Evolutionary conservation across 1,140 invertebrate species (phyloP), one percentile per base, ranked within the genome.

Genomic region (Philopotamus ludificatus): DNA sequence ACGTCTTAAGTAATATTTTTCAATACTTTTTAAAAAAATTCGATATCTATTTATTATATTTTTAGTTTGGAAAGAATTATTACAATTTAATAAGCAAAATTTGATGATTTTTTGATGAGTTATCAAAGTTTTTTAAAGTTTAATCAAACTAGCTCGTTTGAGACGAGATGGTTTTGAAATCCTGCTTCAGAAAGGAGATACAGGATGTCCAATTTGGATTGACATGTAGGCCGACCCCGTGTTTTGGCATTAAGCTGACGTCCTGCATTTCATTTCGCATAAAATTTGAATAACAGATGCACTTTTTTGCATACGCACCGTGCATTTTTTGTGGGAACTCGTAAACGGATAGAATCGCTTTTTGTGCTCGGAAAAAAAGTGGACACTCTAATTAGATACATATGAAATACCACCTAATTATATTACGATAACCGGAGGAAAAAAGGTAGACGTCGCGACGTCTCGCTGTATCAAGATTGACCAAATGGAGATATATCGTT

Each of bases 201-300:
- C 61, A 53, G 61, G 61, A 28, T 47, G 42, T 65, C 54, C 53
- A 65, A 65, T 53, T 65, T 65, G 53, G 63, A 65, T 65, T 65
- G 63, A 65, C 63, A 65, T 65, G 63, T 65, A 41, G 63, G 54
- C 28, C 44, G 20, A 34, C 26, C 20, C 53, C 28, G 49, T 39
- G 61, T 63, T 54, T 54, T 63, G 63, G 54, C 63, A 58, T 65
- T 57, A 55, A 55, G 39, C 59, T 57, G 63, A 65, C 63, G 44
- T 63, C 39, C 53, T 49, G 63, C 42, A 65, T 57, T 23, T 58
- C 34, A 22, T 60, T 65, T 65, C 39, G 63, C 34, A 47, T 57
- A 12, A 39, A 54, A 65, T 65, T 65, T 65, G 42, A 65, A 65
- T 65, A 65, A 65, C 63, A 57, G 28, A 65, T 65, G 63, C 53